phyloP scores from a whole-genome alignment of 2,113 vertebrate genomes.

The Rynchops niger region DNA sequence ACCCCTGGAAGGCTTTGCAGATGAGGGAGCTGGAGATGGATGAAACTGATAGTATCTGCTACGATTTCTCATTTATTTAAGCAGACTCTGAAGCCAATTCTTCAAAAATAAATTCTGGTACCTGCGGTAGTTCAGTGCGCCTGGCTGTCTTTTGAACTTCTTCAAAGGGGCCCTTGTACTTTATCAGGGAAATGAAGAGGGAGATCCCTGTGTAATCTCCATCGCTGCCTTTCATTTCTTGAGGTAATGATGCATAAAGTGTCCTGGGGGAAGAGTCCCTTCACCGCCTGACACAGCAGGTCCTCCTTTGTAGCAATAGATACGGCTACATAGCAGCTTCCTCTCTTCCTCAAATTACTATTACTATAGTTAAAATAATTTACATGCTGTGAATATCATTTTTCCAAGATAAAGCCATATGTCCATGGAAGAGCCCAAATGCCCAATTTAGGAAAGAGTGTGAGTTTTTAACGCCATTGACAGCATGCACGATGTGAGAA shows the following conservation, averaged over 20 bases:
- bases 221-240: background rate
- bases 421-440: background rate
- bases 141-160: background rate
- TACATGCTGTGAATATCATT: background rate
- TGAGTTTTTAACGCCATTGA: rapidly evolving
- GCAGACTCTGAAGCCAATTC: background rate
- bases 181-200: background rate
- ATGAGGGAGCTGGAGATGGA: background rate
- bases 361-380: background rate
- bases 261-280: background rate
- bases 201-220: slow-evolving; percentile 1
- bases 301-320: background rate
- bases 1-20: background rate
- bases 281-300: background rate
- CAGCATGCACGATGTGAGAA: rapidly evolving
- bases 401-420: background rate
- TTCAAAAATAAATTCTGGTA: background rate
- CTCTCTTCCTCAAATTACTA: background rate
- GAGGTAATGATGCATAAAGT: background rate
- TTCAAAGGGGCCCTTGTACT: background rate
- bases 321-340: background rate
- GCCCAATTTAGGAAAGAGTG: background rate
- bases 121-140: background rate
- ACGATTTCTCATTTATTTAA: background rate
- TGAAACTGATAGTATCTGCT: background rate